phyloP scores from a whole-genome alignment of 2,113 vertebrate genomes.

The Pelobates fuscus region DNA sequence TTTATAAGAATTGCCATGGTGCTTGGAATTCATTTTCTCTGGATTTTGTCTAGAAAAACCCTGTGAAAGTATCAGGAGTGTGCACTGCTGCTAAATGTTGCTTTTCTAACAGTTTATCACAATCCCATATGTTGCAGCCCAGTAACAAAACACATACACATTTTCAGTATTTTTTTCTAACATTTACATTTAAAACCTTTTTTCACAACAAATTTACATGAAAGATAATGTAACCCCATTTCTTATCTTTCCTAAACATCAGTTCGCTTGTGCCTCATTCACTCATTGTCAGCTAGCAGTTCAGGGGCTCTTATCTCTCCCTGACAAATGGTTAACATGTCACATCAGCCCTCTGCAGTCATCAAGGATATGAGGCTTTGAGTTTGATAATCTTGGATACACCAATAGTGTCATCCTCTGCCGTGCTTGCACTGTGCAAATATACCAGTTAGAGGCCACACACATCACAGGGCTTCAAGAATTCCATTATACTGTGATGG shows the following conservation, averaged over 20 bases:
- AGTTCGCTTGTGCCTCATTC: constrained; percentile 3
- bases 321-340: constrained; percentile 19
- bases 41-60: too few relatives aligned
- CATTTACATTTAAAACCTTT: too few relatives aligned
- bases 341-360: background rate
- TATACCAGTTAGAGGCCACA: too few relatives aligned
- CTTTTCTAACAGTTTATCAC: too few relatives aligned
- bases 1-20: too few relatives aligned
- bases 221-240: background rate
- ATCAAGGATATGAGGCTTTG: background rate
- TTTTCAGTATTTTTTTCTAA: too few relatives aligned
- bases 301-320: constrained; percentile 28
- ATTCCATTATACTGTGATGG: background rate
- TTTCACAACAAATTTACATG: background rate
- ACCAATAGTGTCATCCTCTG: background rate
- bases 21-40: too few relatives aligned
- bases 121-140: too few relatives aligned
- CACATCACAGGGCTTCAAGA: too few relatives aligned
- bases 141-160: too few relatives aligned
- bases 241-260: constrained; percentile 31
- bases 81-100: too few relatives aligned
- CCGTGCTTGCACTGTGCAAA: background rate
- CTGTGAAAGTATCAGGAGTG: too few relatives aligned
- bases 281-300: background rate
- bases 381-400: background rate